Percentiles rank a stretch among this genome's conserved stretches.
These are phyloP conservation scores for Nomada fucata DNA, from an alignment of 2,888 invertebrate genomes.

Conservation along the genomic window DNA sequence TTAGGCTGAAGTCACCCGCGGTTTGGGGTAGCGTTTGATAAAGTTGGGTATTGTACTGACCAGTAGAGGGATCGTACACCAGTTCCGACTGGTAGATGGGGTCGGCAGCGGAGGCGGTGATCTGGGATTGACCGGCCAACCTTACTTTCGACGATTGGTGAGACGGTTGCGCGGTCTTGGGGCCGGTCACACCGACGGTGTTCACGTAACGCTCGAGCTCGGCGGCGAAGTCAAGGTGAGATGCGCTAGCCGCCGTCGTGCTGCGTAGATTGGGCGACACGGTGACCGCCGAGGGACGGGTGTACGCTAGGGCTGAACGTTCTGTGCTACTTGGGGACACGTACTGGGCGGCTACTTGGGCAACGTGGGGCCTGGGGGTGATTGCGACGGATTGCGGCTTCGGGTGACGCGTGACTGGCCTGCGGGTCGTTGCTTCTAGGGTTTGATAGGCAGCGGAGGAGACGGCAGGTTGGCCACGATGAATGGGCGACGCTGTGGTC, in stretches of 20 bases:
- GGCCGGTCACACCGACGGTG: conserved; percentile 83
- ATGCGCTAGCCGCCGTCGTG: conserved; percentile 74
- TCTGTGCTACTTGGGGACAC: conserved; percentile 84
- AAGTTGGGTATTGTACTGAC: conserved; percentile 91
- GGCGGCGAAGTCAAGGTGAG: conserved; percentile 88
- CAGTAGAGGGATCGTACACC: conserved; percentile 90
- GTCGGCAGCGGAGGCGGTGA: conserved; percentile 82
- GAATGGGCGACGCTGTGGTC: conserved; percentile 86
- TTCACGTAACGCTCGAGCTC: conserved; percentile 88
- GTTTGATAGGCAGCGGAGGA: conserved; percentile 74
- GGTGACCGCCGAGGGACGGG: conserved; percentile 76
- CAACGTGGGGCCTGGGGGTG: conserved; percentile 85
- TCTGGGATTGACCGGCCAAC: conserved; percentile 50
- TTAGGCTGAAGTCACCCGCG: conserved; percentile 89
- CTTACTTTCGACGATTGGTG: conserved; percentile 55
- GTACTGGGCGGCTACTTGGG: conserved; percentile 82
- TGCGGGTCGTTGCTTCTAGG: conserved; percentile 78
- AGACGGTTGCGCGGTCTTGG: conserved; percentile 77
- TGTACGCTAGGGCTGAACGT: conserved; percentile 79
- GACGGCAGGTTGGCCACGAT: conserved; percentile 71
- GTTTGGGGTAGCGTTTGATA: conserved; percentile 91
- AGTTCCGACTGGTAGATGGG: conserved; percentile 92
- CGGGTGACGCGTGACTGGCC: conserved; percentile 72
- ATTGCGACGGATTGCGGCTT: conserved; percentile 84
- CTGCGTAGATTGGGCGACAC: conserved; percentile 78